These are phyloP conservation scores for Chrysina gloriosa DNA, from an alignment of 2,888 invertebrate genomes.

Conservation along the genomic window DNA sequence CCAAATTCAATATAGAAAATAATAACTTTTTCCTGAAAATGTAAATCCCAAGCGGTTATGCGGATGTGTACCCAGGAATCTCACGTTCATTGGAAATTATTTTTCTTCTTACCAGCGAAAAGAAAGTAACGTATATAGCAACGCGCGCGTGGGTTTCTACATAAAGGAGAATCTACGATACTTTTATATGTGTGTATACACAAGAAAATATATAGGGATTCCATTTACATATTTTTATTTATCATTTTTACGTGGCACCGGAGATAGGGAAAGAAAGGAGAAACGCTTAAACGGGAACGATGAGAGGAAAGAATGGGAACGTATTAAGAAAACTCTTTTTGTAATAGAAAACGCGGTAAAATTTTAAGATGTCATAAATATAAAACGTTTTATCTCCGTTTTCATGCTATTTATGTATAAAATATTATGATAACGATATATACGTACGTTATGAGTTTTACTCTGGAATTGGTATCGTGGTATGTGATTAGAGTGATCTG, in stretches of 20 bases:
- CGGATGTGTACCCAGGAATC: conserved; percentile 5
- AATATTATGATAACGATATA: conserved; percentile 48
- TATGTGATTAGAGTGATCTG: conserved; percentile 45
- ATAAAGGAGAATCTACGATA: conserved; percentile 31
- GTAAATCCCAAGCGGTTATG: conserved; percentile 29
- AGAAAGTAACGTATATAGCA: background rate
- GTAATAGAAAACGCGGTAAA: conserved; percentile 45
- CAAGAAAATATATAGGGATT: conserved; percentile 33
- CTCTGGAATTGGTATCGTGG: conserved; percentile 48
- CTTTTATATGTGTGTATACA: conserved; percentile 17
- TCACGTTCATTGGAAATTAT: conserved; percentile 31
- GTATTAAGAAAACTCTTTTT: conserved; percentile 10
- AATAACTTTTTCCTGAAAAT: conserved; percentile 33
- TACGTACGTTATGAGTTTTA: conserved; percentile 46
- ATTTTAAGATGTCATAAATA: conserved; percentile 49
- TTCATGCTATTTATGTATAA: conserved; percentile 43
- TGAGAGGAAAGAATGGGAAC: background rate
- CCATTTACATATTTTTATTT: conserved; percentile 43
- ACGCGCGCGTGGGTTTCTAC: background rate
- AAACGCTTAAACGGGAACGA: background rate
- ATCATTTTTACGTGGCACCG: conserved; percentile 32
- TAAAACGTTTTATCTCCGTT: conserved; percentile 49
- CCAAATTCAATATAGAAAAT: conserved; percentile 37
- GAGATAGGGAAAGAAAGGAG: conserved; percentile 24
- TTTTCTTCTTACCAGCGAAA: conserved; percentile 13